Evolutionary conservation across 2,797 vertebrate genomes (phyloP), one percentile per base, ranked within the genome.

Genomic region (Sebastolobus altivelis): DNA sequence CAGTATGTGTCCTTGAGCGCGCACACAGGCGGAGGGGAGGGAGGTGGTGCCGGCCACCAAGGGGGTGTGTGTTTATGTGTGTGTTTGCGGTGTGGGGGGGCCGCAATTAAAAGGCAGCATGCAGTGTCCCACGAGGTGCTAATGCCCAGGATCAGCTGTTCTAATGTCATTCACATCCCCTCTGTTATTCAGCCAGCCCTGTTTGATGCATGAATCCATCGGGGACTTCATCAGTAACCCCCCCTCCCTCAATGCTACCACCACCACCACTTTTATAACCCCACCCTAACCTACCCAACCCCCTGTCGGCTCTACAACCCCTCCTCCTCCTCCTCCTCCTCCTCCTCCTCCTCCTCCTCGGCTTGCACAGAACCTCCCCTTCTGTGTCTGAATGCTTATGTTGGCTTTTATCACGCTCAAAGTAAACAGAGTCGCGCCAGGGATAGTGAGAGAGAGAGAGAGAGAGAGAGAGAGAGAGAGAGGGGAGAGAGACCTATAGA

Each of bases 101-200:
- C 52, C 8, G 80, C 93, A 94, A 95, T 95, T 95, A 94, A 95
- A 93, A 91, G 89, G 87, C 82, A 81, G 82, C 89, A 74, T 83
- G 92, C 88, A 29, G 89, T 2, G 88, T 93, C 89, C 91, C 93
- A 60, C 37, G 87, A 90, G 93, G 87, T 82, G 90, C 90, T 93
- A 87, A 89, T 91, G 89, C 86, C 87, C 88, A 74, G 95, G 95
- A 95, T 97, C 96, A 95, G 96, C 96, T 95, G 96, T 94, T 95
- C 94, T 95, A 94, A 96, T 95, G 95, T 94, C 94, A 95, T 94
- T 94, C 95, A 81, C 91, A 92, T 95, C 95, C 95, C 95, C 95
- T 92, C 95, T 96, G 94, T 94, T 92, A 91, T 93, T 94, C 96
- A 91, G 94, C 95, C 95, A 37, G 63, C 80, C 75, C 74, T 63